A percentile compares a stretch with the other conserved stretches of the same genome.
Conservation (phyloP, 2,797 vertebrate genomes). For the Microhierax caerulescens region DNA sequence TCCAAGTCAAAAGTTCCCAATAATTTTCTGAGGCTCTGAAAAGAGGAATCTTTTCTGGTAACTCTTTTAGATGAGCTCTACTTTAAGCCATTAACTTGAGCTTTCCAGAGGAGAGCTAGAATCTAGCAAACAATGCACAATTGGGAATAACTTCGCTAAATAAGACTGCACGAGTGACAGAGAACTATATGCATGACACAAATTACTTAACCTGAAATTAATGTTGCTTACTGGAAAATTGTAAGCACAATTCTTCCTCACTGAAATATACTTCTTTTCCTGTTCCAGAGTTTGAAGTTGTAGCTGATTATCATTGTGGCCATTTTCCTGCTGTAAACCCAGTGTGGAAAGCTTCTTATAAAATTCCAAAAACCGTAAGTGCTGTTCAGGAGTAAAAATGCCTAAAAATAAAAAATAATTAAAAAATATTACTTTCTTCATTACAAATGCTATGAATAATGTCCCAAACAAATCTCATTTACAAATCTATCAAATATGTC, state of each 20-base stretch:
- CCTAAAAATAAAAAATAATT: constrained; percentile 73
- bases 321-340: constrained; percentile 88
- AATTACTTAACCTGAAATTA: background rate
- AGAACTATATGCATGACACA: background rate
- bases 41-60: background rate
- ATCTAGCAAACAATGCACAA: background rate
- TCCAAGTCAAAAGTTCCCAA: background rate
- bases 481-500: background rate
- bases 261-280: constrained; percentile 84
- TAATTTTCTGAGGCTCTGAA: background rate
- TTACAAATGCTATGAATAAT: constrained; percentile 22
- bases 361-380: constrained; percentile 87
- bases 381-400: constrained; percentile 91
- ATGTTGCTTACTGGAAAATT: constrained; percentile 87
- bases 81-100: background rate
- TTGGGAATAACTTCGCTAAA: background rate
- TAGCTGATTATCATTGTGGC: constrained; percentile 83
- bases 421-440: background rate
- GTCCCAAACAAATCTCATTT: background rate
- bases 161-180: too few species aligned
- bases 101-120: background rate
- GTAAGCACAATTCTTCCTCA: constrained; percentile 94
- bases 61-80: background rate
- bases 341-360: constrained; percentile 89
- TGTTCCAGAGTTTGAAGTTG: constrained; percentile 82